Base-by-base conservation (phyloP, 1,140 invertebrate genomes). In the Nasonia giraulti region DNA sequence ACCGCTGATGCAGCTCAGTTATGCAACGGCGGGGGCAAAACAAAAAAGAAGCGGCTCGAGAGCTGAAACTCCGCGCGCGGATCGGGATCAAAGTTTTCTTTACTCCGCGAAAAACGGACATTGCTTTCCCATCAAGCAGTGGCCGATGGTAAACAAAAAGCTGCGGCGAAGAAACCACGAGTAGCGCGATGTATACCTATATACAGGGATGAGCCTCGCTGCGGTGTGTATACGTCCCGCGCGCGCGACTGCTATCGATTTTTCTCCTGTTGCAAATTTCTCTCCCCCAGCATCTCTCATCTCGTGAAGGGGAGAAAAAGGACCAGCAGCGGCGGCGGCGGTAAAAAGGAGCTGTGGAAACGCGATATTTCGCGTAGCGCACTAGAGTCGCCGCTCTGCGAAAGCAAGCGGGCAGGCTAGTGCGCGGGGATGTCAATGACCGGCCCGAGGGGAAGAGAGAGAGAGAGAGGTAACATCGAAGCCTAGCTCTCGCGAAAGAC, bases 171-270 rank as follows among this genome's bases (percentile, higher is more conserved):
- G 31, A 40, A 80, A 80, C 17, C 78, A 37, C 78, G 62, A 17
- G 27, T 11, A 37, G 17, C 2, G 0, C 40, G 8, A 10, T 10
- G 8, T 37, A 37, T 37, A 37, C 4, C 6, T 10, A 44, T 44
- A 17, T 66, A n/a, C 14, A 17, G 17, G 62, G 62, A n/a, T 66
- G 17, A 17, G 62, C 62, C n/a, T 66, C 14, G 7, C 0, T 20
- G 3, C 62, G 33, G 33, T 37, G 33, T 37, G 33, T 37, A 37
- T 37, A 37, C 33, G 5, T 37, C 33, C 33, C 33, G 33, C 33
- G 33, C 68, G 68, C 68, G n/a, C 68, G 68, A 71, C 68, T 82
- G n/a, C 47, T 71, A 76, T 76, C 81, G 81, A 83, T 83, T 76
- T 76, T 62, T 81, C 69, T 71, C 50, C 17, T 17, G 27, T 47